Evolutionary conservation across 2,888 invertebrate genomes (phyloP), one percentile per base, ranked within the genome.

Genomic region (Troides oblongomaculatus): DNA sequence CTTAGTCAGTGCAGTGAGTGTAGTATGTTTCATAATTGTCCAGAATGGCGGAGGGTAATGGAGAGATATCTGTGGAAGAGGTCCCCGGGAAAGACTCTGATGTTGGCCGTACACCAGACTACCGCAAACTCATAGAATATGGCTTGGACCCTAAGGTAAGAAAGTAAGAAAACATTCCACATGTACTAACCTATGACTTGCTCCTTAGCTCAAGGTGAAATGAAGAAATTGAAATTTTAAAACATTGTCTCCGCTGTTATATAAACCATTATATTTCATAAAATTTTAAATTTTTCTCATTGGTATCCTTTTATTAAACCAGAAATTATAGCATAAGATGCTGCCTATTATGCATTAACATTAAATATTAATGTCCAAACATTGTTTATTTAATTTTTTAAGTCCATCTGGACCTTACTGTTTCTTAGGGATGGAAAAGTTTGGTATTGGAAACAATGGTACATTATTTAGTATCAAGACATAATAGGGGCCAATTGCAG

Each of bases 111-210:
- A 97, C 97, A 86, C 97, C 97, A 93, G 98, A 98, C 93, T 98
- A 97, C 93, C 95, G 96, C 88, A 98, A 98, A 94, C 95, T 99
- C 83, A 94, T 98, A 85, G 97, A 98, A 87, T 98, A 98, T 95
- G 99, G 99, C 92, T 95, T 99, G 90, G 97, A 98, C 93, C 96
- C 97, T 89, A 97, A 97, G 94, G 96, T 97, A 81, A 87, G 86
- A 74, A 61, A 30, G 10, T 46, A 30, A 56, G 64, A 25, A 68
- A 14, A 61, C n/a, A 61, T 36, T 53, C 61, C 23, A 60, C 50
- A 60, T 60, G 17, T 36, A 50, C 10, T 53, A 63, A 39, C 18
- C 50, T 62, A 21, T 62, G 2, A 36, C 36, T 25, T 43, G 23
- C 21, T 50, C 46, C 10, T 50, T 23, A 14, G 14, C 60, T 60